Base-by-base conservation (phyloP, 2,797 vertebrate genomes). In the Premnoplex brunnescens region DNA sequence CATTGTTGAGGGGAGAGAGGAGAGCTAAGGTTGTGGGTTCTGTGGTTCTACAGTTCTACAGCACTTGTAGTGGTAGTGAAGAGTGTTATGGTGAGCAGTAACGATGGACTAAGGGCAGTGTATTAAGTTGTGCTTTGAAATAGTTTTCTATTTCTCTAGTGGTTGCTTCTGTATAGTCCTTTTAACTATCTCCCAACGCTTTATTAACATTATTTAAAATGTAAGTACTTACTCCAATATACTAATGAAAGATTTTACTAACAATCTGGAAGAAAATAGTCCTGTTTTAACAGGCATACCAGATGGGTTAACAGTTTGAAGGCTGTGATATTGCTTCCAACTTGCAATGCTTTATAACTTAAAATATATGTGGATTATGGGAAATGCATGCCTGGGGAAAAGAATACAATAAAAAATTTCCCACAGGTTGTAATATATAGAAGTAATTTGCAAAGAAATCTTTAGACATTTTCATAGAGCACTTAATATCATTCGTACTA, bases 401-500 rank as follows among this genome's bases (percentile, higher is more conserved):
- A 83, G 17, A 24, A 23, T n/a, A 14, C 0, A 49, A 26, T 43
- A 51, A 26, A 30, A 3, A 0, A 1, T 55, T 74, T 60, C 68
- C 41, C 75, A 44, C 4, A 28, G 5, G 10, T 66, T 73, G 30
- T 49, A 48, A 26, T 51, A 5, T 46, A 56, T 59, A 24, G 72
- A 79, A 78, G 54, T 54, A 58, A 72, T 55, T 75, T 9, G 30
- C 37, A 58, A 58, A 75, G 32, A 80, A 66, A 43, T 96, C 46
- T 64, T 74, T 16, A 54, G 78, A 34, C 4, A 7, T 34, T 73
- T 87, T 26, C 17, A 46, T 21, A 23, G 37, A 69, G 14, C 18
- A 7, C 48, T 76, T 85, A 59, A 28, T 71, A 13, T 28, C 3
- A 0, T 79, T 88, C 24, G 19, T 85, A 41, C 23, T 60, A 17